phyloP scores from a whole-genome alignment of 2,888 invertebrate genomes.

The Lamproptera curius region DNA sequence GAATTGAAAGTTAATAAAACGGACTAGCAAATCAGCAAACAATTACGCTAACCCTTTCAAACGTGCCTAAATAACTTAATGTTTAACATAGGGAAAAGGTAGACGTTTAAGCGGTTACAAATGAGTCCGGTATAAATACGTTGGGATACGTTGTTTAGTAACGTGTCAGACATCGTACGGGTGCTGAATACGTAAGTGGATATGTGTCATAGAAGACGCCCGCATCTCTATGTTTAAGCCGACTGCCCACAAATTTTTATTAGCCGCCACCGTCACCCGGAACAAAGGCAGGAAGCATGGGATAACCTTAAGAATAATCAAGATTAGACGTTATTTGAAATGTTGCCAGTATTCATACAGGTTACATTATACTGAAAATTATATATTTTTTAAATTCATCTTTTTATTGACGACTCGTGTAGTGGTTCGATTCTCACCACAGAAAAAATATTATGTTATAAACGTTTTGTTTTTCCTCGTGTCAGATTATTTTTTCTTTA shows the following conservation, averaged over 20 bases:
- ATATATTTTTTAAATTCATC: too few species aligned
- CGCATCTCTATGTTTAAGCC: slow-evolving; percentile 56
- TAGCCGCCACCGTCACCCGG: slow-evolving; percentile 57
- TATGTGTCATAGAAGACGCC: slow-evolving; percentile 39
- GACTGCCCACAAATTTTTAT: slow-evolving; percentile 65
- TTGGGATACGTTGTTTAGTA: slow-evolving; percentile 35
- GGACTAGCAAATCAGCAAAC: too few species aligned
- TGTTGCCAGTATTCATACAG: too few species aligned
- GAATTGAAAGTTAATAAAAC: too few species aligned
- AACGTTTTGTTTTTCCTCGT: too few species aligned
- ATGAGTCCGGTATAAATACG: slow-evolving; percentile 21
- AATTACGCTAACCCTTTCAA: too few species aligned
- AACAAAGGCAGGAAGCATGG: slow-evolving; percentile 47
- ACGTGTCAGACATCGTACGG: slow-evolving; percentile 46
- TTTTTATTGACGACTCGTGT: too few species aligned
- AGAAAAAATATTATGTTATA: too few species aligned
- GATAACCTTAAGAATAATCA: slow-evolving; percentile 9
- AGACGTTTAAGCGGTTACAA: not conserved
- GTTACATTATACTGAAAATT: too few species aligned
- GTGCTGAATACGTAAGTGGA: slow-evolving; percentile 49
- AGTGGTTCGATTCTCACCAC: too few species aligned
- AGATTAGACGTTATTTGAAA: too few species aligned
- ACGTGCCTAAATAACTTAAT: not conserved
- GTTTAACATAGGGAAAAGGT: not conserved
- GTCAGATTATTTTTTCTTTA: too few species aligned